Evolutionary conservation across 2,888 invertebrate genomes (phyloP), one percentile per base, ranked within the genome.

Genomic region (Coremacera marginata): DNA sequence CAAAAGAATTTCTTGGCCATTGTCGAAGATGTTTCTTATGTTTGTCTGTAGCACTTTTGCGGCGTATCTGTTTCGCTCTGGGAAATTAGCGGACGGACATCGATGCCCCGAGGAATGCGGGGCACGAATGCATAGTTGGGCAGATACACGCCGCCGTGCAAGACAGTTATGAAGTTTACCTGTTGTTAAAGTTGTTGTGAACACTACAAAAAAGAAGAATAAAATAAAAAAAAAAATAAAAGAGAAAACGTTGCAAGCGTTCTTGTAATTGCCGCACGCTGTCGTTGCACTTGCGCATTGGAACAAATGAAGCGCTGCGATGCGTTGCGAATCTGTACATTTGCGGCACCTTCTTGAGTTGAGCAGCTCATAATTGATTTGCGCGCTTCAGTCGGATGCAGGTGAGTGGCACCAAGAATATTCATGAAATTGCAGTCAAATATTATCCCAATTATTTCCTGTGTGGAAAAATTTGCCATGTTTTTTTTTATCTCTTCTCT

Each of bases 1-100:
- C 51, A 51, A 51, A 51, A 27, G 68, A 68, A 51, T 68, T 67
- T 68, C 68, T 63, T 68, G 51, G 68, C 68, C 68, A 51, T 49
- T 22, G 22, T 51, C n/a, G 25, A 68, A n/a, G 25, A 60, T 22
- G 60, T 22, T 55, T 19, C 22, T 55, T 8, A 0, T 22, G 55
- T 22, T 19, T 55, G 19, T 14, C 55, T 55, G 19, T 19, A 22
- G 19, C 19, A 9, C 25, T 44, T 19, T n/a, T 31, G 63, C 16
- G 27, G 63, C 63, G 5, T 31, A 31, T 31, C 27, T 25, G 31
- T 31, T 63, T 27, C 31, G 63, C 31, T 31, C 31, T 63, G 63
- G 63, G 63, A 63, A 63, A 31, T 31, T 31, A 31, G n/a, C 19
- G 2, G 25, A 27, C 27, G 5, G 27, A 27, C n/a, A 31, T 5